Base-by-base conservation (phyloP, 1,140 invertebrate genomes). In the Dreissena polymorpha region DNA sequence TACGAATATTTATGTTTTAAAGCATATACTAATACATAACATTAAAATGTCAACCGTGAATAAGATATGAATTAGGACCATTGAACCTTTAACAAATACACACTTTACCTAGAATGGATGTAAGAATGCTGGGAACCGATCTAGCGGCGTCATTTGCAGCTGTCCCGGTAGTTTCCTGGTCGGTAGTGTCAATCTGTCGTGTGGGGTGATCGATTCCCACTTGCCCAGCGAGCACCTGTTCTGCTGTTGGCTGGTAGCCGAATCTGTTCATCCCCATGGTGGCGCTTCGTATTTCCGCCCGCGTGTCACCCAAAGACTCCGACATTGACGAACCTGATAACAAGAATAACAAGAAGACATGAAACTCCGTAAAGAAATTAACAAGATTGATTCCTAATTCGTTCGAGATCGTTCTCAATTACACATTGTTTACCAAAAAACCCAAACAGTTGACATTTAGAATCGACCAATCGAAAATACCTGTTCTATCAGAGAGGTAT, bases 161-260 rank as follows among this genome's bases (percentile, higher is more conserved):
- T 0, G 53, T 27, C 0, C 78, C 78, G 10, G 72, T 21, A 14
- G 78, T 53, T 60, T 80, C 78, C 1, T 72, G 57, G 29, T 69
- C 67, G 18, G 78, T 80, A 14, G 68, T 80, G 27, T 80, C 78
- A 6, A 80, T 29, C 16, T 68, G 60, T 60, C 65, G 68, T 70
- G 78, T 80, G 12, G 78, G 68, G 55, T 80, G 78, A 21, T 71
- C 53, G 7, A 80, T 71, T 10, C 78, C 78, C 27, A 69, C 64
- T 39, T 80, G 57, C 64, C 78, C 78, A 0, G 78, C 60, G 14
- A 80, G 49, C 14, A 80, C 67, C 65, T 80, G 78, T 64, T 80
- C 78, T 21, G 78, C 78, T 39, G 78, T 80, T 12, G 67, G 69
- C 78, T 72, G 68, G 53, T 71, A 69, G 16, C 76, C 76, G 25